phyloP scores from a whole-genome alignment of 92 coral and sea anemone genomes.

The Zoanthus sociatus region DNA sequence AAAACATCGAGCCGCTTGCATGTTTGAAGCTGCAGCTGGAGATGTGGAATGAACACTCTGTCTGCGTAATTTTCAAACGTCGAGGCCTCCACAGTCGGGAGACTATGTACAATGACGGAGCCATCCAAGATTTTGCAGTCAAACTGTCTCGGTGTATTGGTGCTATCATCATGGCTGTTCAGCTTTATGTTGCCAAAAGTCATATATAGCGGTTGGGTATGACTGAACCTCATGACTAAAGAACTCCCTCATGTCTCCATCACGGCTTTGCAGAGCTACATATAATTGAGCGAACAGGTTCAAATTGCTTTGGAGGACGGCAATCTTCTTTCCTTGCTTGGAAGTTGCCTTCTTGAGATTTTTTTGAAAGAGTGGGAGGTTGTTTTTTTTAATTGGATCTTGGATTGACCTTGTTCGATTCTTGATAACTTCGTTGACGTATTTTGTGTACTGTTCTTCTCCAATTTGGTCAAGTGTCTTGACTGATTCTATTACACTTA shows the following conservation, averaged over 20 bases:
- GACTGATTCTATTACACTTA: constrained; percentile 44
- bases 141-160: constrained; percentile 46
- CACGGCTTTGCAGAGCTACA: constrained; percentile 40
- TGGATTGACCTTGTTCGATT: not conserved
- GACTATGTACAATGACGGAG: constrained; percentile 62
- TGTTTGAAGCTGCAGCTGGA: not conserved
- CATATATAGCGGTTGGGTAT: constrained; percentile 65
- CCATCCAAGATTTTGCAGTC: constrained; percentile 72
- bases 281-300: constrained; percentile 68
- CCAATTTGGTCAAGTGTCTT: not conserved
- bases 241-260: constrained; percentile 63
- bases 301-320: constrained; percentile 64
- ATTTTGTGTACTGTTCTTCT: not conserved
- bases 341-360: constrained; percentile 38
- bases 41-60: constrained; percentile 47
- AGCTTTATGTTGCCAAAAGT: constrained; percentile 55
- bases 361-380: constrained; percentile 62
- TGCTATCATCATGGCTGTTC: constrained; percentile 1
- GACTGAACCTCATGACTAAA: constrained; percentile 66
- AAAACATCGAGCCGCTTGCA: not conserved
- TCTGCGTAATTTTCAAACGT: constrained; percentile 71
- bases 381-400: not conserved
- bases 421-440: not conserved
- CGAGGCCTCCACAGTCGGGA: constrained; percentile 50
- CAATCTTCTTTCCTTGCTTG: constrained; percentile 53